These are phyloP conservation scores for Leucophenga montana DNA, from an alignment of 2,888 invertebrate species.

Conservation along the genomic window DNA sequence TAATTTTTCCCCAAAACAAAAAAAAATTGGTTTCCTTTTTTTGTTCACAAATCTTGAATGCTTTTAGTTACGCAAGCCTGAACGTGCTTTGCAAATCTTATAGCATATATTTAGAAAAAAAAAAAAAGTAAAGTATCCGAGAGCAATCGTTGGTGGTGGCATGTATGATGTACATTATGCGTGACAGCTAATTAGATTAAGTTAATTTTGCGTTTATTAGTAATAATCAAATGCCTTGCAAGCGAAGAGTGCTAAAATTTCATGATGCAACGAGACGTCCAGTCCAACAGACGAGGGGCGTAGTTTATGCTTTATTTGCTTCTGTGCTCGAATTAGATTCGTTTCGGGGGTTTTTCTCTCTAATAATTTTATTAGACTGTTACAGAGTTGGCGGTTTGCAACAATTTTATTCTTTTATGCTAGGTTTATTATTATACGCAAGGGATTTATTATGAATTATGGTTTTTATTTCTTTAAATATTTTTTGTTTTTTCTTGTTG, in stretches of 20 bases:
- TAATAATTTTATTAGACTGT: conserved; percentile 61
- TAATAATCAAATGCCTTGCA: conserved; percentile 50
- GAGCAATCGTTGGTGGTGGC: background rate
- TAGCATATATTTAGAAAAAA: too few species aligned
- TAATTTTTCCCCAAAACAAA: conserved; percentile 20
- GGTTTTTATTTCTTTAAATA: conserved; percentile 1
- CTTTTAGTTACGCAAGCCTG: conserved; percentile 22
- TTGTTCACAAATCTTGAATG: background rate
- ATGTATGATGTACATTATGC: conserved; percentile 52
- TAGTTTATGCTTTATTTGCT: conserved; percentile 28
- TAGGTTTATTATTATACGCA: conserved; percentile 18
- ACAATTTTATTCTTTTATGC: background rate
- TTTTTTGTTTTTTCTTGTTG: conserved; percentile 1
- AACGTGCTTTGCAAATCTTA: background rate
- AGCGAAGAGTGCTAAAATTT: background rate
- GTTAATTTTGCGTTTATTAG: conserved; percentile 68
- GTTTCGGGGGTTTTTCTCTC: conserved; percentile 11
- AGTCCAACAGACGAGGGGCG: conserved; percentile 12
- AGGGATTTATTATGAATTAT: conserved; percentile 26
- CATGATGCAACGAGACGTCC: background rate
- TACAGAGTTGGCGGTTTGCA: background rate
- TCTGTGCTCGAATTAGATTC: conserved; percentile 40
- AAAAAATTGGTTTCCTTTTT: background rate
- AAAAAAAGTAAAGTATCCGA: too few species aligned
- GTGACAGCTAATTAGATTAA: conserved; percentile 70